phyloP scores from a whole-genome alignment of 2,888 invertebrate genomes.

The Apodemia hepburni region DNA sequence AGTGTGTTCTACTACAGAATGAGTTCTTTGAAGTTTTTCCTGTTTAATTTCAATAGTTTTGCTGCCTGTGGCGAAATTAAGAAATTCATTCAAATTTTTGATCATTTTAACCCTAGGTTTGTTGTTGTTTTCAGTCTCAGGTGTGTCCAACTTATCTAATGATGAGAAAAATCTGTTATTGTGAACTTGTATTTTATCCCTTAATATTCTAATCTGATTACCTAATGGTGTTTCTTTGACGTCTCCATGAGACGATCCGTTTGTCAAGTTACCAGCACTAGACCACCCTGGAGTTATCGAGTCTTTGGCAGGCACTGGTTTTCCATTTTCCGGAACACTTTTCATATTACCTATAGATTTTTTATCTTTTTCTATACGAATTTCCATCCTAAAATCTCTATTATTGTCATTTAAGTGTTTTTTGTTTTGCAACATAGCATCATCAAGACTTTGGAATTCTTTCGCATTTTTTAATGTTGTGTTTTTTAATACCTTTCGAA shows the following conservation, averaged over 20 bases:
- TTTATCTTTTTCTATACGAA: slow-evolving; percentile 38
- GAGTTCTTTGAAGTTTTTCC: slow-evolving; percentile 57
- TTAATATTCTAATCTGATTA: slow-evolving; percentile 60
- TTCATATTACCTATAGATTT: slow-evolving; percentile 55
- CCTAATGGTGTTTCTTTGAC: slow-evolving; percentile 58
- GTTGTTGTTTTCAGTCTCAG: slow-evolving; percentile 53
- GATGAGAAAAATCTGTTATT: slow-evolving; percentile 79
- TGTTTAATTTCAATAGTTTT: slow-evolving; percentile 55
- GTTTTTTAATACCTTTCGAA: slow-evolving; percentile 56
- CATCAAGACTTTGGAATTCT: slow-evolving; percentile 85
- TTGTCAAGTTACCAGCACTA: slow-evolving; percentile 56
- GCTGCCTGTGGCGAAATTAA: slow-evolving; percentile 86
- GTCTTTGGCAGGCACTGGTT: slow-evolving; percentile 41
- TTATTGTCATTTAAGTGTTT: slow-evolving; percentile 20
- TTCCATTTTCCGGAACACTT: slow-evolving; percentile 60
- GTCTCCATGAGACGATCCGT: slow-evolving; percentile 51
- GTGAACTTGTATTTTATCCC: slow-evolving; percentile 67
- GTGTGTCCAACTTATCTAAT: slow-evolving; percentile 76
- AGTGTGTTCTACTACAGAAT: slow-evolving; percentile 55
- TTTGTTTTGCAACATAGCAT: slow-evolving; percentile 63
- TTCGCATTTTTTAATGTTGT: slow-evolving; percentile 74
- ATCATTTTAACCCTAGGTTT: slow-evolving; percentile 78
- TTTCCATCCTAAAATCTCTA: slow-evolving; percentile 32
- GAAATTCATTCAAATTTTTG: slow-evolving; percentile 91
- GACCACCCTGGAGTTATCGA: slow-evolving; percentile 42